Evolutionary conservation across 1,140 invertebrate genomes (phyloP), one percentile per base, ranked within the genome.

Genomic region (Sarcophaga peregrina): DNA sequence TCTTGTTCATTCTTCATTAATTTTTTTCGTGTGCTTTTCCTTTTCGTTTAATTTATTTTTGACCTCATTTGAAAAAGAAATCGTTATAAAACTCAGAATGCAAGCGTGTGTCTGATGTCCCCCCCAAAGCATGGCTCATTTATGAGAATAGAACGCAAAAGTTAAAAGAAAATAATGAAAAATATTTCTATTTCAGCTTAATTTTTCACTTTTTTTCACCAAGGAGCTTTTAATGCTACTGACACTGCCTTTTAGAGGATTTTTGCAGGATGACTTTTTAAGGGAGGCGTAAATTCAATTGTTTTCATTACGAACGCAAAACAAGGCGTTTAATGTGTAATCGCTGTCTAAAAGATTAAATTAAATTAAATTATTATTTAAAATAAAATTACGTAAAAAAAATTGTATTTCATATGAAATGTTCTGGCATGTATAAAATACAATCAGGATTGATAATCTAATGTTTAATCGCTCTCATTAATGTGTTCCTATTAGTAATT

Each of bases 81-180:
- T 58, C n/a, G 54, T 58, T n/a, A 58, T 58, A n/a, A n/a, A 58
- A 58, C 4, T 58, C 54, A 58, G n/a, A 58, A n/a, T 13, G 54
- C 54, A 58, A 58, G 54, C 54, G 54, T 58, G 54, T 58, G 54
- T 13, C 54, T 58, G 54, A 58, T 58, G 54, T 58, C 54, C n/a
- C 15, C 15, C 54, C 15, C 7, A 58, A 4, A n/a, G 54, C 54
- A 58, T 58, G 54, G 13, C 15, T 37, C 25, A 37, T 37, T 37
- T 37, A 58, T 58, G 54, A 58, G 15, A 13, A n/a, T 58, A n/a
- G n/a, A 58, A 58, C n/a, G 15, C 7, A 58, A 58, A 58, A 37
- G 25, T 37, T 37, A 58, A 58, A 58, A n/a, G n/a, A 58, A 13
- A 13, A 58, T n/a, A 58, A 58, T 15, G 54, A 58, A 58, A 58